Evolutionary conservation across 2,797 vertebrate species (phyloP).

Genomic region (Otus scops): DNA sequence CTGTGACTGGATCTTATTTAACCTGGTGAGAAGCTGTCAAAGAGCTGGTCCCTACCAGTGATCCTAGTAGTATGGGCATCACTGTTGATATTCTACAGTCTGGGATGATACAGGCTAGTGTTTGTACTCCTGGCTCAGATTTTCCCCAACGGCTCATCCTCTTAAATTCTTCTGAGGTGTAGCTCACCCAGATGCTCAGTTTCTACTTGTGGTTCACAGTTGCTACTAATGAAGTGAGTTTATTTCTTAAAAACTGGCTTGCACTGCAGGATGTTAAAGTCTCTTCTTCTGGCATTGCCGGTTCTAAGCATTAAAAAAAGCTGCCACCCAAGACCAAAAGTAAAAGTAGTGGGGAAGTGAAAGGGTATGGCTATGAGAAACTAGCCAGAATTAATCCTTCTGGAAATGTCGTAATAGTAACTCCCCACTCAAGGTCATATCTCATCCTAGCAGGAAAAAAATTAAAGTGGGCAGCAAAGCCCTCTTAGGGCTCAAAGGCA

Average conservation of each 20-base stretch:
- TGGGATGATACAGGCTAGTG: not conserved
- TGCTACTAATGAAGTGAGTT: conserved; percentile 57
- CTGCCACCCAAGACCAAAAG: conserved; percentile 26
- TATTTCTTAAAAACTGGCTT: conserved; percentile 64
- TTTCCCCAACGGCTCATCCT: not conserved
- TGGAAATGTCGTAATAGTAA: not conserved
- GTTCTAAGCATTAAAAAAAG: conserved; percentile 68
- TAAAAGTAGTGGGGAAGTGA: not conserved
- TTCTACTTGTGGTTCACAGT: not conserved
- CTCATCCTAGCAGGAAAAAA: not conserved
- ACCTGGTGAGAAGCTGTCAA: not conserved
- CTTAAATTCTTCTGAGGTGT: not conserved
- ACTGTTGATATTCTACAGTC: not conserved
- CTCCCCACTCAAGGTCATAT: not conserved
- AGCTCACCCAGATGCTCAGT: not conserved
- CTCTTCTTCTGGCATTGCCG: conserved; percentile 55
- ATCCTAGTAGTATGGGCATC: not conserved
- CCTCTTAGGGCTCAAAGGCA: not conserved
- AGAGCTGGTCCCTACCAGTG: not conserved
- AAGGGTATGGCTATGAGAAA: not conserved
- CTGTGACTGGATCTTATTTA: not conserved
- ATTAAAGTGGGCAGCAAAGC: not conserved
- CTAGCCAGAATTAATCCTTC: not conserved
- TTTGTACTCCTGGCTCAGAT: not conserved
- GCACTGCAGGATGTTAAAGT: conserved; percentile 46